These are phyloP conservation scores for Crax fasciolata DNA, from an alignment of 2,797 vertebrate genomes.

Conservation along the genomic window DNA sequence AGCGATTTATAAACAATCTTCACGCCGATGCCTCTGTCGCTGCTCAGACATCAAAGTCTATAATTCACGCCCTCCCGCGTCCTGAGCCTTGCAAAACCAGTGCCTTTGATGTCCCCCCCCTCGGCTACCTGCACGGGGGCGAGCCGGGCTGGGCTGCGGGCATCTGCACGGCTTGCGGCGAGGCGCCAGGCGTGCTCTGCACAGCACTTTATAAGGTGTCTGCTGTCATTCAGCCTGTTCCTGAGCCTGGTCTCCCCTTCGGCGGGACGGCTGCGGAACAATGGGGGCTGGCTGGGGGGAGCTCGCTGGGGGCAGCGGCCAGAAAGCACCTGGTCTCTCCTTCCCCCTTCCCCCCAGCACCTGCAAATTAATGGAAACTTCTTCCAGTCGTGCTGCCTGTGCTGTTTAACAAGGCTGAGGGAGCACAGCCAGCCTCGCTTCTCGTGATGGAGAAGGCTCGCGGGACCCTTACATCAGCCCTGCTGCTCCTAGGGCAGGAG, in stretches of 20 bases:
- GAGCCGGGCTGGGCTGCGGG: constrained; percentile 77
- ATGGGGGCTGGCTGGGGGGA: constrained; percentile 19
- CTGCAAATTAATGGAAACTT: constrained; percentile 77
- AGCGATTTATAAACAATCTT: constrained; percentile 77
- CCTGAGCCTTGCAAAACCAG: constrained; percentile 75
- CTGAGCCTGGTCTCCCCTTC: constrained; percentile 63
- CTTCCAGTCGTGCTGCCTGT: constrained; percentile 30
- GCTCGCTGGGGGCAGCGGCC: constrained; percentile 57
- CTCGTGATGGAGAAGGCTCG: neutral
- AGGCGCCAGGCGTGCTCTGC: constrained; percentile 73
- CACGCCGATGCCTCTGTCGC: constrained; percentile 67
- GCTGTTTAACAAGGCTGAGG: constrained; percentile 62
- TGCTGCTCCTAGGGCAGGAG: neutral
- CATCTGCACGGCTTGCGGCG: constrained; percentile 53
- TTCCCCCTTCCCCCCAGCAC: constrained; percentile 51
- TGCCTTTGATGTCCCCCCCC: constrained; percentile 77
- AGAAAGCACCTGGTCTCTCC: constrained; percentile 72
- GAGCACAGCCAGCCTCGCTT: neutral
- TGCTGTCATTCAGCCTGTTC: constrained; percentile 75
- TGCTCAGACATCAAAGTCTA: constrained; percentile 77
- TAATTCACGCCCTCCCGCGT: constrained; percentile 79
- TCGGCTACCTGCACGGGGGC: constrained; percentile 55
- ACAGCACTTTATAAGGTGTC: constrained; percentile 77
- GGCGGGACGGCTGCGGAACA: constrained; percentile 44
- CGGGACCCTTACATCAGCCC: neutral